These are phyloP conservation scores for Montipora capitata DNA, from an alignment of 92 coral and sea anemone species.

Conservation along the genomic window DNA sequence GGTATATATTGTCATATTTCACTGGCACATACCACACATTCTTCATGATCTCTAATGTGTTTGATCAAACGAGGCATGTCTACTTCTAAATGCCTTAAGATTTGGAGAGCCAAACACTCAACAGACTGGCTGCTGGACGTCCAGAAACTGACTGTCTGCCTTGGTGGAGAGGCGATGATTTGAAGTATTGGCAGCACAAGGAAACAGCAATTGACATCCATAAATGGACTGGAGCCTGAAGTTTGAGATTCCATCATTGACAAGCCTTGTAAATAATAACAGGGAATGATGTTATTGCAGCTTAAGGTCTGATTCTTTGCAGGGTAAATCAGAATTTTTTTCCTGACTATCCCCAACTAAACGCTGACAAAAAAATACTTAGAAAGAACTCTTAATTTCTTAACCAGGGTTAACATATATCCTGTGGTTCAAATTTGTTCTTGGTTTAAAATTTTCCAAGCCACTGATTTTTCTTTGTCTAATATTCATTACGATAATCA, in stretches of 20 bases:
- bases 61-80: slow-evolving; percentile 8
- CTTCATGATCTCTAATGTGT: slow-evolving; percentile 8
- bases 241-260: slow-evolving; percentile 41
- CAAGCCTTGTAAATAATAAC: slow-evolving; percentile 41
- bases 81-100: slow-evolving; percentile 25
- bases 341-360: too few relatives aligned
- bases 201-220: slow-evolving; percentile 11
- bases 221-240: slow-evolving; percentile 14
- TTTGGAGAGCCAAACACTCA: slow-evolving; percentile 28
- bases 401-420: too few relatives aligned
- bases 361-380: too few relatives aligned
- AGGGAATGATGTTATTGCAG: not conserved
- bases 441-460: too few relatives aligned
- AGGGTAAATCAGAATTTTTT: too few relatives aligned
- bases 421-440: too few relatives aligned
- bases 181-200: slow-evolving; percentile 87
- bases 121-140: slow-evolving; percentile 13
- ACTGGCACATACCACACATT: slow-evolving; percentile 38
- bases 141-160: slow-evolving; percentile 34
- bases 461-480: too few relatives aligned
- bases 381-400: too few relatives aligned
- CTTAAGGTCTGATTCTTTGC: not conserved
- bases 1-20: not conserved
- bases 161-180: slow-evolving; percentile 65
- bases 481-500: too few relatives aligned